Conservation (phyloP, 2,797 vertebrate species). For the Poecilia picta region DNA sequence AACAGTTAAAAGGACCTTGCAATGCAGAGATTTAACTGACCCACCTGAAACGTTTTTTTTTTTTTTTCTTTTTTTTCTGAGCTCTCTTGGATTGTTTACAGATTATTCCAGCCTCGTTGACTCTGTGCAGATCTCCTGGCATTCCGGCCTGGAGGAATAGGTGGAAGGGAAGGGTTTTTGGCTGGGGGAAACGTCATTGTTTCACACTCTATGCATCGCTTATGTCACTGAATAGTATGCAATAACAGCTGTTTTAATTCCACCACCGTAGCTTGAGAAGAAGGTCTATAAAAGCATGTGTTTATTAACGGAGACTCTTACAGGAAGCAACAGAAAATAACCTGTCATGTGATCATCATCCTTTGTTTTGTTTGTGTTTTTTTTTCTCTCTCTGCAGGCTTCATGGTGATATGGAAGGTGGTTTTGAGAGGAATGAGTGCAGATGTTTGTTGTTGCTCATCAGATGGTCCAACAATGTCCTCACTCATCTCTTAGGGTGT, state of each 20-base stretch:
- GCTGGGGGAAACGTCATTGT: constrained; percentile 65
- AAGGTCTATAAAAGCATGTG: constrained; percentile 12
- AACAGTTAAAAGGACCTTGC: not conserved
- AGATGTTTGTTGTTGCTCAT: constrained; percentile 64
- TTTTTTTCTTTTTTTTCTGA: not conserved
- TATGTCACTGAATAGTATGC: constrained; percentile 45
- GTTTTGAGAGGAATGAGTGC: constrained; percentile 77
- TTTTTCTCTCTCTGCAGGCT: constrained; percentile 69
- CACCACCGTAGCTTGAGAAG: constrained; percentile 5
- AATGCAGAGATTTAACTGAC: not conserved
- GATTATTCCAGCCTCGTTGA: constrained; percentile 18
- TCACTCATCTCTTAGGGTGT: constrained; percentile 46
- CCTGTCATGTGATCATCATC: constrained; percentile 51
- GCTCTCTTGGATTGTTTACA: constrained; percentile 29
- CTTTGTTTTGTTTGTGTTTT: constrained; percentile 43
- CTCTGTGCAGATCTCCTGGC: constrained; percentile 29
- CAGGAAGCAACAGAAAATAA: not conserved
- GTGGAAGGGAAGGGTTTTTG: constrained; percentile 77
- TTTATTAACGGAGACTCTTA: constrained; percentile 23
- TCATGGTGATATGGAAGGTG: constrained; percentile 66
- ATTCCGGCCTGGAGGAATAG: constrained; percentile 66
- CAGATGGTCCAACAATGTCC: constrained; percentile 64
- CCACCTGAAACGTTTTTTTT: not conserved
- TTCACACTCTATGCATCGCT: constrained; percentile 51
- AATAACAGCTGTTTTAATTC: constrained; percentile 9